Percentiles rank a stretch among this genome's conserved stretches.
phyloP scores from a whole-genome alignment of 2,113 vertebrate species.

The Varanus salvator region DNA sequence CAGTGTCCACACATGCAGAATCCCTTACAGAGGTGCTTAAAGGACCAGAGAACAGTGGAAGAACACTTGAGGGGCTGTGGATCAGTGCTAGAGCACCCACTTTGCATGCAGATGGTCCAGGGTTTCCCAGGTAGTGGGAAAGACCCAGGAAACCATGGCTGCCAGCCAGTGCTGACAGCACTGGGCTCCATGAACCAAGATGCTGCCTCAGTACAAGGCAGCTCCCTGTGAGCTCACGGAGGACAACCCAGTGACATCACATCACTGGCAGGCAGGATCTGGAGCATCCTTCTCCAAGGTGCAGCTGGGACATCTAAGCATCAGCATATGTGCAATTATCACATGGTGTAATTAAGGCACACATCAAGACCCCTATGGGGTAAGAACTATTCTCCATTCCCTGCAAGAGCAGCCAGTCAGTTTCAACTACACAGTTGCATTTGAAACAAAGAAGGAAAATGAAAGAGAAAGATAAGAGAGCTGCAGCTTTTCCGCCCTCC shows the following conservation, averaged over 20 bases:
- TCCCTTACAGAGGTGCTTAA: neutral
- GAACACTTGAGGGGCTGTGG: too few relatives aligned
- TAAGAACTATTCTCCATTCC: neutral
- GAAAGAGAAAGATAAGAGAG: neutral
- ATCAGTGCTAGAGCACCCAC: too few relatives aligned
- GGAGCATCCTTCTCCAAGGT: neutral
- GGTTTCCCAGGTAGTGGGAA: too few relatives aligned
- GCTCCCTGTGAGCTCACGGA: neutral
- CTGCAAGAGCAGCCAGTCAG: neutral
- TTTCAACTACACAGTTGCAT: neutral
- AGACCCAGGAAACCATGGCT: too few relatives aligned
- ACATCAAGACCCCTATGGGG: neutral
- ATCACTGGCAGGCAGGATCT: neutral
- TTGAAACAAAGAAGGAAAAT: neutral
- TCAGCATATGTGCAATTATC: neutral
- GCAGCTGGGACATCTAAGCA: neutral
- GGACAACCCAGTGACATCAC: neutral
- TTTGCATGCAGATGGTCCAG: too few relatives aligned
- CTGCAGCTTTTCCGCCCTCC: neutral
- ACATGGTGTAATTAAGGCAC: neutral
- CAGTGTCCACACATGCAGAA: rapidly evolving
- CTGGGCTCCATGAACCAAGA: too few relatives aligned
- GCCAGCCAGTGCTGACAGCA: too few relatives aligned
- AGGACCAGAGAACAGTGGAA: too few relatives aligned
- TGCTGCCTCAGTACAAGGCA: too few relatives aligned